A percentile compares a stretch with the other conserved stretches of the same genome.
Evolutionary conservation across 2,888 invertebrate species (phyloP).

Genomic region (Cheilosia grossa): DNA sequence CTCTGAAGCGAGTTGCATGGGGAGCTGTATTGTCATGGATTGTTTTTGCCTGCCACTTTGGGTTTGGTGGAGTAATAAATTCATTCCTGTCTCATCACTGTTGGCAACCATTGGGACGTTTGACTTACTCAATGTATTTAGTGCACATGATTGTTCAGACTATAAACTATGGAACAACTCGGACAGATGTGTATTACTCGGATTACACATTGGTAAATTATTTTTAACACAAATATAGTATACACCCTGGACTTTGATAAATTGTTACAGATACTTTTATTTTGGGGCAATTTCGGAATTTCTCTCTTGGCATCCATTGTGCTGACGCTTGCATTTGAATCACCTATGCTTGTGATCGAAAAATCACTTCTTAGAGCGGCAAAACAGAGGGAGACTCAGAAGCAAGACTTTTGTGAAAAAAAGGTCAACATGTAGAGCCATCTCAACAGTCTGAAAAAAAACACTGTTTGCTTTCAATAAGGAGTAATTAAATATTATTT

Average conservation of each 20-base stretch:
- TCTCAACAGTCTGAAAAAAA: not conserved
- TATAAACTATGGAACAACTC: conserved; percentile 42
- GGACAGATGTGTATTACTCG: conserved; percentile 59
- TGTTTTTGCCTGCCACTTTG: conserved; percentile 82
- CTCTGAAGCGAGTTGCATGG: conserved; percentile 80
- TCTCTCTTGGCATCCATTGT: conserved; percentile 76
- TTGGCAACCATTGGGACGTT: conserved; percentile 81
- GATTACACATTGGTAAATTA: conserved; percentile 56
- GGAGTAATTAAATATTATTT: not conserved
- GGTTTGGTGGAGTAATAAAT: conserved; percentile 81
- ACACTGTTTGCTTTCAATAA: not conserved
- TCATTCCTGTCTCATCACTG: conserved; percentile 80
- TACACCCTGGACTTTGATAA: not conserved
- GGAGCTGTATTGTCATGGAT: conserved; percentile 80
- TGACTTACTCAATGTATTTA: conserved; percentile 77
- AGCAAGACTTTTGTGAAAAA: not conserved
- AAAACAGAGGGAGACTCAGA: not conserved
- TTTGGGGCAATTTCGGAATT: conserved; percentile 68
- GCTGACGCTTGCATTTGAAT: conserved; percentile 81
- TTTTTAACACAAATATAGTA: not conserved
- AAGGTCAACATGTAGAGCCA: conserved; percentile 75
- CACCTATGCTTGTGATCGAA: conserved; percentile 81
- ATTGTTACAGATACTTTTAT: conserved; percentile 49
- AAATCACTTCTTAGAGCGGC: conserved; percentile 63
- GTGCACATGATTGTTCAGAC: conserved; percentile 69